phyloP scores from a whole-genome alignment of 2,888 invertebrate species.

The Matsumyia berberina region DNA sequence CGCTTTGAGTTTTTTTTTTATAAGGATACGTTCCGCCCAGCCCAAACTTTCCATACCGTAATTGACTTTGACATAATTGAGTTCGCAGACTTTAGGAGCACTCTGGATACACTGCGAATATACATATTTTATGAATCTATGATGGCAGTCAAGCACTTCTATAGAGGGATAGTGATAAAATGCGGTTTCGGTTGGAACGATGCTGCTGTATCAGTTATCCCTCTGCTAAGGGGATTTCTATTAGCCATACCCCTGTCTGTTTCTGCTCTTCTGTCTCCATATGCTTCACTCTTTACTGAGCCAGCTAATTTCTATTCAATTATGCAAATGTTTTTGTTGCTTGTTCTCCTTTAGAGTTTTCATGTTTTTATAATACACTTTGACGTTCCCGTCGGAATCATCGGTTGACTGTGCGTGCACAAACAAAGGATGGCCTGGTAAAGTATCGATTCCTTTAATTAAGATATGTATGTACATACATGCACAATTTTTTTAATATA shows the following conservation, averaged over 20 bases:
- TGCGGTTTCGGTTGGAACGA: conserved; percentile 52
- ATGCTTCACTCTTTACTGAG: conserved; percentile 16
- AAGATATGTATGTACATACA: conserved; percentile 21
- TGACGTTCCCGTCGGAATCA: background rate
- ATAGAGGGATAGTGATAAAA: conserved; percentile 40
- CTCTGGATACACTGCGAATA: conserved; percentile 4
- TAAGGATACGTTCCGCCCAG: conserved; percentile 27
- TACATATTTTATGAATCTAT: conserved; percentile 23
- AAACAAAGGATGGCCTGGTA: conserved; percentile 34
- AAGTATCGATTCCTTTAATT: conserved; percentile 46
- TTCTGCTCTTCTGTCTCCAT: background rate
- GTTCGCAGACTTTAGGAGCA: conserved; percentile 64
- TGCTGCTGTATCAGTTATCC: conserved; percentile 55
- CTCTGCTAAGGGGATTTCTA: conserved; percentile 64
- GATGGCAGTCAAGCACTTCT: conserved; percentile 2
- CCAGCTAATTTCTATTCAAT: conserved; percentile 76
- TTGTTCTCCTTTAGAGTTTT: conserved; percentile 41
- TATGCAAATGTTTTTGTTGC: conserved; percentile 76
- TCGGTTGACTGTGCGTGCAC: background rate
- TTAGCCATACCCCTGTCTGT: conserved; percentile 48
- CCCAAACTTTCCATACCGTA: conserved; percentile 63
- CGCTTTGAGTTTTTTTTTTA: conserved; percentile 48
- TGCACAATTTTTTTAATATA: conserved; percentile 24
- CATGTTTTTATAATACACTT: conserved; percentile 16
- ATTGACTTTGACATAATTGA: conserved; percentile 76